These are phyloP conservation scores for Leucoraja ocellata DNA, from an alignment of 2,797 vertebrate species.

Conservation along the genomic window DNA sequence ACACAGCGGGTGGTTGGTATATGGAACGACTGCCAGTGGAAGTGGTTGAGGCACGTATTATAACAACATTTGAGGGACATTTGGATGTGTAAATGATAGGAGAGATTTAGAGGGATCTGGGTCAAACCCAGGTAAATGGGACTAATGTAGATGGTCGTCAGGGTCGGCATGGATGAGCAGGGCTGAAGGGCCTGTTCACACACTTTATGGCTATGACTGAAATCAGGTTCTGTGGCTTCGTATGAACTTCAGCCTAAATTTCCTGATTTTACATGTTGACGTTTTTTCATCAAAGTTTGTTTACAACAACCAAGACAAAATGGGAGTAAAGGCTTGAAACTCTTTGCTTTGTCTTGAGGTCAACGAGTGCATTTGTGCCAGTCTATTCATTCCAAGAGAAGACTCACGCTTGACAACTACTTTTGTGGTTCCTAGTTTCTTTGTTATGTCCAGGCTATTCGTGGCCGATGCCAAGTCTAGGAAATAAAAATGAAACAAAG, in stretches of 20 bases:
- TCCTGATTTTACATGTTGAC: neutral
- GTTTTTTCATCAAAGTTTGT: neutral
- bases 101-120: no score
- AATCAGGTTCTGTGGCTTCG: neutral
- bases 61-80: no score
- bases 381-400: conserved; percentile 3
- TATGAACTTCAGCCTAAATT: neutral
- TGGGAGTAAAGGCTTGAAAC: neutral
- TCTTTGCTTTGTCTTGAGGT: neutral
- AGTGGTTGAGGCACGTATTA: no score
- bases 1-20: no score
- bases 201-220: neutral
- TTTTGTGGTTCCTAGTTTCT: neutral
- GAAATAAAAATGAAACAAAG: conserved; percentile 38
- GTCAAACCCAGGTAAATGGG: no score
- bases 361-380: neutral
- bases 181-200: no score
- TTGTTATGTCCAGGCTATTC: conserved; percentile 71
- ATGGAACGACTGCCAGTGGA: no score
- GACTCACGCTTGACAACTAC: neutral
- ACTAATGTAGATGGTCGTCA: no score
- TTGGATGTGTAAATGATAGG: no score
- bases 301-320: no score
- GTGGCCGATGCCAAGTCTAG: conserved; percentile 68
- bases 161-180: no score